Evolutionary conservation across 1,140 invertebrate species (phyloP), one percentile per base, ranked within the genome.

Genomic region (Brachionus paranguensis): DNA sequence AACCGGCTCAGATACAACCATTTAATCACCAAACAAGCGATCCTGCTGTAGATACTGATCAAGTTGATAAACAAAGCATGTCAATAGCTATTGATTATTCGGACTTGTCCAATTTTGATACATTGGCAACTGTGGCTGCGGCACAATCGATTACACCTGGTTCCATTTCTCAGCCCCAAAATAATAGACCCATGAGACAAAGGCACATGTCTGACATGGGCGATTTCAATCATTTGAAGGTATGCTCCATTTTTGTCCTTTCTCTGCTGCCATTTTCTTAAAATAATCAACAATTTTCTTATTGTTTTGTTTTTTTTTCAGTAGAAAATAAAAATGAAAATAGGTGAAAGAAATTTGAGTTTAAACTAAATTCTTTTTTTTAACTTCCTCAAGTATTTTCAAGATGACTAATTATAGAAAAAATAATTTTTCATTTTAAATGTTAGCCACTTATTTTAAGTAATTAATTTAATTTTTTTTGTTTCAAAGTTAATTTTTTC

Each of bases 91-190:
- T 76, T 14, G 45, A 50, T 50, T 76, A 50, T 76, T 72, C 76
- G n/a, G 76, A 53, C n/a, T 43, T 81, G 29, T 64, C 53, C 20
- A 81, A 81, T 68, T 81, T 81, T 17, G 33, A 81, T 17, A 81
- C 78, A 20, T 64, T 81, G 33, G 78, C 78, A 29, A 81, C 78
- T 43, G 78, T 81, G 41, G 78, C 78, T 27, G 78, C 78, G 17
- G 53, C 78, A 41, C 78, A 81, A 41, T 68, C 78, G 7, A 64
- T 81, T 37, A 45, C 33, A 33, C 33, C 53, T 68, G 20, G 60
- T 41, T 29, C 43, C n/a, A 45, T 7, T 47, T 5, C 17, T 12
- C 11, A 43, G 20, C 45, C 14, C 37, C 72, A 76, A 50, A 47
- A 76, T 24, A 76, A 27, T 50, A 47, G 72, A 50, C 72, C 72